phyloP scores from a whole-genome alignment of 2,113 vertebrate genomes.

The Mesitornis unicolor region DNA sequence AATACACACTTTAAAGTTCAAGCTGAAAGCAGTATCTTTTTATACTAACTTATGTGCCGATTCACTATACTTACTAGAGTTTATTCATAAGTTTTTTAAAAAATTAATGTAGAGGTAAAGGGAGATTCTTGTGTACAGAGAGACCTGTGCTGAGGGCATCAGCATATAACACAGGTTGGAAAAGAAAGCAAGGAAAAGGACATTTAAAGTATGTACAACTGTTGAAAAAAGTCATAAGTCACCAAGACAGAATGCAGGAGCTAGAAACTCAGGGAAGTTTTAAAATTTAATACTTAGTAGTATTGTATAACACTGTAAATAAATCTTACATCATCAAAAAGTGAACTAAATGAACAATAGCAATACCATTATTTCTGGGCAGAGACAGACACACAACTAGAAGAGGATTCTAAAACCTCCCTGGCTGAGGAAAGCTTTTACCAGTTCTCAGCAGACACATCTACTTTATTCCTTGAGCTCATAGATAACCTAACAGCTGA shows the following conservation, averaged over 20 bases:
- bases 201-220: not conserved
- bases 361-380: not conserved
- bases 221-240: not conserved
- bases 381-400: not conserved
- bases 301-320: not conserved
- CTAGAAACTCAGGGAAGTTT: not conserved
- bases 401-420: not conserved
- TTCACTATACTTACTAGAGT: not conserved
- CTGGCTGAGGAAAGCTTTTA: not conserved
- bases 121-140: not conserved
- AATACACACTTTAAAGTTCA: not conserved
- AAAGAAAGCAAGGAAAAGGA: not conserved
- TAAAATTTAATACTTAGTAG: not conserved
- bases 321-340: not conserved
- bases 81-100: not conserved
- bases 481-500: not conserved
- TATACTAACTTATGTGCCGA: not conserved
- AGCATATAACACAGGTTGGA: not conserved
- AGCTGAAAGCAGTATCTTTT: not conserved
- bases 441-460: not conserved
- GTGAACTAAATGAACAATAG: not conserved
- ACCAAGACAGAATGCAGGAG: not conserved
- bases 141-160: not conserved
- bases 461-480: not conserved
- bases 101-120: not conserved